Conservation (phyloP, 2,113 vertebrate species). For the Microtus ochrogaster region DNA sequence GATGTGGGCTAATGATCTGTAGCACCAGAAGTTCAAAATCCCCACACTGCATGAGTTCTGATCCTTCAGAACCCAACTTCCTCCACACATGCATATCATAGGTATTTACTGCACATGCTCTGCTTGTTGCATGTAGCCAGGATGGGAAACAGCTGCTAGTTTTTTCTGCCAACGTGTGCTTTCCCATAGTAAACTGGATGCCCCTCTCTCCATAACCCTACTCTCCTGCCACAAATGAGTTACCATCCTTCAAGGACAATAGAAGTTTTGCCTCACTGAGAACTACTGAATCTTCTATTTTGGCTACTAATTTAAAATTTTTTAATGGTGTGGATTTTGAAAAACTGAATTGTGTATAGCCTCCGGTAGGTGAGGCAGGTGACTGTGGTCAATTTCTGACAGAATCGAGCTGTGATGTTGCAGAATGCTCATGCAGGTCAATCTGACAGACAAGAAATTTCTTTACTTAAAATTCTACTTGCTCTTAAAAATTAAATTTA, state of each 20-base stretch:
- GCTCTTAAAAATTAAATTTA: conserved; percentile 91
- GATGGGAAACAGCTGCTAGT: background rate
- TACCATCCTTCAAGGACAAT: background rate
- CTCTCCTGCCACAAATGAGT: background rate
- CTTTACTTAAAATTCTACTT: conserved; percentile 91
- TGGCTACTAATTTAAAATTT: background rate
- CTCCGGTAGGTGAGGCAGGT: background rate
- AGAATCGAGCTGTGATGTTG: conserved; percentile 79
- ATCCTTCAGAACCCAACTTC: too few species aligned
- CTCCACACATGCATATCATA: background rate
- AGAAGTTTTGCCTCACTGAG: background rate
- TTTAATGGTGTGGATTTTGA: background rate
- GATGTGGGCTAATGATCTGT: background rate
- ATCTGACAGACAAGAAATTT: conserved; percentile 89
- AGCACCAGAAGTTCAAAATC: too few species aligned
- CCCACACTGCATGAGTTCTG: background rate
- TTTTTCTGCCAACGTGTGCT: too few species aligned
- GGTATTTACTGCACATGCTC: background rate
- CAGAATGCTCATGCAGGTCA: conserved; percentile 88
- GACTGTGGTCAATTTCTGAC: conserved; percentile 68
- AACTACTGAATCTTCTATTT: background rate
- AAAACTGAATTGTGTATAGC: conserved; percentile 40
- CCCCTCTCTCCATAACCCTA: background rate
- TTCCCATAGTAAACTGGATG: background rate
- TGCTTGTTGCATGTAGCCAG: too few species aligned